These are phyloP conservation scores for Clarias fuscus DNA, from an alignment of 2,797 vertebrate genomes.

Conservation along the genomic window DNA sequence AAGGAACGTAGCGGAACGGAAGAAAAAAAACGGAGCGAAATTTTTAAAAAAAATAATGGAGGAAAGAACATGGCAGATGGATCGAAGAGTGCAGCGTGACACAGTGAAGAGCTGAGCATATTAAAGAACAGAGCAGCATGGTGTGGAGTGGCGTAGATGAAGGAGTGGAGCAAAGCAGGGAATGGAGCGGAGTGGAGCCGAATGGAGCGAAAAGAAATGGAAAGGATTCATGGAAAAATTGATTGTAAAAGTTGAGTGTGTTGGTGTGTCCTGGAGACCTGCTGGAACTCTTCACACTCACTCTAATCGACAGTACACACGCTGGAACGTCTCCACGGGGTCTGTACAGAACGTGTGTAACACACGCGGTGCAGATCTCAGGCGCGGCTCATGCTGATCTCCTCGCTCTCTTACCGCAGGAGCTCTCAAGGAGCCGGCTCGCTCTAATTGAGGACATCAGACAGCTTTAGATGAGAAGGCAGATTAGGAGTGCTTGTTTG, in stretches of 20 bases:
- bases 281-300: not conserved
- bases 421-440: constrained; percentile 9
- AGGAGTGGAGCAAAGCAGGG: not conserved
- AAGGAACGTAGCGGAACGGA: too few relatives aligned
- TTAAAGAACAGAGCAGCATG: not conserved
- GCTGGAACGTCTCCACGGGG: not conserved
- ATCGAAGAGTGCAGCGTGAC: too few relatives aligned
- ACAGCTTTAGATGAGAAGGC: constrained; percentile 26
- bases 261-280: not conserved
- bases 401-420: not conserved
- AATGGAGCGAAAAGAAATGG: not conserved
- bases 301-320: not conserved
- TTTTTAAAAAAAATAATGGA: too few relatives aligned
- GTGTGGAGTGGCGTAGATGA: not conserved
- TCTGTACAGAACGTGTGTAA: not conserved
- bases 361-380: not conserved
- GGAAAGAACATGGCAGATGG: too few relatives aligned
- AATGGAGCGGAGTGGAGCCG: not conserved
- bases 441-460: constrained; percentile 24
- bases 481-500: constrained; percentile 34
- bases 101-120: not conserved
- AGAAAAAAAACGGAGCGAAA: too few relatives aligned
- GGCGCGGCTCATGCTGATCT: not conserved
- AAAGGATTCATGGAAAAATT: not conserved
- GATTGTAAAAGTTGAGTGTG: not conserved